A percentile compares a stretch with the other conserved stretches of the same genome.
Conservation (phyloP, 2,888 invertebrate species). For the Eutolmus rufibarbis region DNA sequence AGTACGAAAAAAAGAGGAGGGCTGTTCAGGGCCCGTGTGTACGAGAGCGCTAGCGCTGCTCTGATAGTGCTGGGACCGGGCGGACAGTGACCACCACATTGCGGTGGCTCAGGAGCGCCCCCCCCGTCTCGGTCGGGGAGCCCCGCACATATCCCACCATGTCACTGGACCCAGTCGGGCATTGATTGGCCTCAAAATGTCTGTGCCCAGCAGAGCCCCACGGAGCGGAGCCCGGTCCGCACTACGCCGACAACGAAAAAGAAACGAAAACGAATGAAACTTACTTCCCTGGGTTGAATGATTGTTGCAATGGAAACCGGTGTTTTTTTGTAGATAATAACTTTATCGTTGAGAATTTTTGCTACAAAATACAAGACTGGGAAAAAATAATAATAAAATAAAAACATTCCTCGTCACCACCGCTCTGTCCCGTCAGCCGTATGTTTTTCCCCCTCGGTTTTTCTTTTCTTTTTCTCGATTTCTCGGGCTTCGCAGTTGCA, state of each 20-base stretch:
- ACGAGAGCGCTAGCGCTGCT: not conserved
- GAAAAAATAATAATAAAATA: too few relatives aligned
- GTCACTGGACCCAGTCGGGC: slow-evolving; percentile 34
- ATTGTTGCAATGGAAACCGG: slow-evolving; percentile 22
- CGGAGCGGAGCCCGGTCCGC: not conserved
- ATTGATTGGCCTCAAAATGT: slow-evolving; percentile 40
- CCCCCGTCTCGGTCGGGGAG: not conserved
- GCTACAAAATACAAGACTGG: not conserved
- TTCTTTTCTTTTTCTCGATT: not conserved
- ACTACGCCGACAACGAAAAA: not conserved
- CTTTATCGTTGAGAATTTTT: slow-evolving; percentile 15
- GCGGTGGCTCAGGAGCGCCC: not conserved
- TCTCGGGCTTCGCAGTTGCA: not conserved
- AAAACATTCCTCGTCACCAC: not conserved
- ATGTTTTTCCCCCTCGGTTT: too few relatives aligned
- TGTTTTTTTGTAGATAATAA: slow-evolving; percentile 18
- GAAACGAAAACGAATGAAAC: not conserved
- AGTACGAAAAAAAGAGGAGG: not conserved
- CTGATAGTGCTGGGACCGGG: not conserved
- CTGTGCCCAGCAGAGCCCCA: not conserved
- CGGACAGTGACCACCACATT: slow-evolving; percentile 9
- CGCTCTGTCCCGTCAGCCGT: not conserved
- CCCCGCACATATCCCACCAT: not conserved
- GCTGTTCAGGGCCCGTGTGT: not conserved
- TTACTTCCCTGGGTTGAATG: not conserved